Percentiles rank a stretch among this genome's conserved stretches.
Evolutionary conservation across 1,140 invertebrate genomes (phyloP).

Genomic region (Cotesia typhae): DNA sequence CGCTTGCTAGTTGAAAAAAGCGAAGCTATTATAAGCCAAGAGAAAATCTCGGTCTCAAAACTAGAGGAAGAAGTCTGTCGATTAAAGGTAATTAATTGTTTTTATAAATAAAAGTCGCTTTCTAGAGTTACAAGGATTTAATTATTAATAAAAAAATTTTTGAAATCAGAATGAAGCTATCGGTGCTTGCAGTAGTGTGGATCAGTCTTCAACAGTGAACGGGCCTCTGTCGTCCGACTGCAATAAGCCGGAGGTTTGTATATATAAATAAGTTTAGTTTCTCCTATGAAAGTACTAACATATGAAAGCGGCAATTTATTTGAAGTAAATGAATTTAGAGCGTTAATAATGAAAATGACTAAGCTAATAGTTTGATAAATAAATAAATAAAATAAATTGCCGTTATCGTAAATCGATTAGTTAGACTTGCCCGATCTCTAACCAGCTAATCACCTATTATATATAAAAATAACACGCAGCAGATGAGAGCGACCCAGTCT

Average conservation of each 20-base stretch:
- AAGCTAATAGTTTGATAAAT: not conserved
- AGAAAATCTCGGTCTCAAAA: constrained; percentile 49
- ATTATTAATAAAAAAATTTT: constrained; percentile 10
- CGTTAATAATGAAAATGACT: not conserved
- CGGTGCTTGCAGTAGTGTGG: constrained; percentile 51
- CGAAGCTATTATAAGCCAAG: constrained; percentile 43
- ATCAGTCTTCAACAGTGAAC: constrained; percentile 47
- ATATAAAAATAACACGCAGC: constrained; percentile 48
- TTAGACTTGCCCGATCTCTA: constrained; percentile 20
- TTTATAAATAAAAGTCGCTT: not conserved
- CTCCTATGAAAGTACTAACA: constrained; percentile 7
- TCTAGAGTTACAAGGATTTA: not conserved
- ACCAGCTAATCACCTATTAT: constrained; percentile 25
- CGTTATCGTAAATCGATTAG: constrained; percentile 16
- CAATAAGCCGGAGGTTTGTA: constrained; percentile 56
- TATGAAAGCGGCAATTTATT: constrained; percentile 27
- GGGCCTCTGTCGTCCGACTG: constrained; percentile 53
- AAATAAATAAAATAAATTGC: constrained; percentile 39
- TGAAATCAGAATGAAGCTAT: constrained; percentile 49
- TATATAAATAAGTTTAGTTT: not conserved
- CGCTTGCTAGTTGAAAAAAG: constrained; percentile 46
- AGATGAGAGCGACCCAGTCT: constrained; percentile 50
- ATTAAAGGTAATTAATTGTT: constrained; percentile 50
- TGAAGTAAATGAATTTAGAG: constrained; percentile 3
- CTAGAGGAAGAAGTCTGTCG: constrained; percentile 53